Evolutionary conservation across 2,888 invertebrate genomes (phyloP).

Genomic region (Branchellion lobata): DNA sequence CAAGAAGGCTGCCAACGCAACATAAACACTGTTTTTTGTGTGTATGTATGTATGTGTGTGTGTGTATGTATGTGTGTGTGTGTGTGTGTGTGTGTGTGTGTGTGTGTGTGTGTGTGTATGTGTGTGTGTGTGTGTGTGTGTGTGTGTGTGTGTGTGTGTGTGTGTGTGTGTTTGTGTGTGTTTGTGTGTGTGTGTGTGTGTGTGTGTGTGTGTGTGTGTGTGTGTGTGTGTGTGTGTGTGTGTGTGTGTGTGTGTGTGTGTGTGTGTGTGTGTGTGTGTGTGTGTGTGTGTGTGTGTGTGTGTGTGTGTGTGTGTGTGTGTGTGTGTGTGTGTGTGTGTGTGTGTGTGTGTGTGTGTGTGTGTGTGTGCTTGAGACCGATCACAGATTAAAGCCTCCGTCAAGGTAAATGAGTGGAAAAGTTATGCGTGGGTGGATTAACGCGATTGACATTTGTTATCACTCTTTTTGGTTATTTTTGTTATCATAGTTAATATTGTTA

Average conservation of each 20-base stretch:
- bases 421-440: too few relatives aligned
- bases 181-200: conserved; percentile 9
- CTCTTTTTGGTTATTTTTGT: too few relatives aligned
- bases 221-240: conserved; percentile 23
- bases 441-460: too few relatives aligned
- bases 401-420: too few relatives aligned
- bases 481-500: too few relatives aligned
- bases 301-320: conserved; percentile 23
- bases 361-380: conserved; percentile 4
- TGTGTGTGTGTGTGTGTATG: too few relatives aligned
- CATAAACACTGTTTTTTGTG: too few relatives aligned
- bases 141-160: conserved; percentile 34
- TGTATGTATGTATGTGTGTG: too few relatives aligned
- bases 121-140: not conserved
- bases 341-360: conserved; percentile 23
- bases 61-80: too few relatives aligned
- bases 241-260: conserved; percentile 16
- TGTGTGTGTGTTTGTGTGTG: conserved; percentile 33
- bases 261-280: conserved; percentile 20
- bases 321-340: conserved; percentile 23
- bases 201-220: not conserved
- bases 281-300: conserved; percentile 23
- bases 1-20: too few relatives aligned
- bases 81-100: too few relatives aligned
- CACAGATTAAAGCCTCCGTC: not conserved